A percentile compares a stretch with the other conserved stretches of the same genome.
These are phyloP conservation scores for Atherix ibis DNA, from an alignment of 2,888 invertebrate species.

Conservation along the genomic window DNA sequence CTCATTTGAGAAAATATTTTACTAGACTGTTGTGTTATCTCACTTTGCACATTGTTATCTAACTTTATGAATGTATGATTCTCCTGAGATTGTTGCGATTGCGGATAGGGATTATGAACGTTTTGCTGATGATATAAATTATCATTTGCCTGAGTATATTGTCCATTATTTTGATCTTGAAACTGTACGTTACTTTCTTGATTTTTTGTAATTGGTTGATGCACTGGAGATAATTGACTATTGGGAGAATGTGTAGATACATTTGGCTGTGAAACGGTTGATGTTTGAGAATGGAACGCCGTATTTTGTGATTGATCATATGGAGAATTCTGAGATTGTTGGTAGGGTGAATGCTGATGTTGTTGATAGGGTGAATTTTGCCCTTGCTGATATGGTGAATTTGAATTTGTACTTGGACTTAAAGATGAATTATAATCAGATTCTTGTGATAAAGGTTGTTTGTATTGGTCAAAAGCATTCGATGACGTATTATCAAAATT, in stretches of 20 bases:
- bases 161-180: slow-evolving; percentile 20
- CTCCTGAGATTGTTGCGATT: slow-evolving; percentile 22
- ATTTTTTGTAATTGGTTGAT: slow-evolving; percentile 17
- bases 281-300: slow-evolving; percentile 14
- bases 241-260: slow-evolving; percentile 15
- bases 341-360: slow-evolving; percentile 34
- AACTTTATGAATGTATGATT: too few species aligned
- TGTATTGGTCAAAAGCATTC: slow-evolving; percentile 41
- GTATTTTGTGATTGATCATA: slow-evolving; percentile 21
- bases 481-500: slow-evolving; percentile 13
- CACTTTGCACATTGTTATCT: too few species aligned
- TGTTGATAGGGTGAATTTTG: slow-evolving; percentile 33
- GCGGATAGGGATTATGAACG: slow-evolving; percentile 17
- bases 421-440: slow-evolving; percentile 39
- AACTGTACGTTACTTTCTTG: too few species aligned
- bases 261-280: not conserved
- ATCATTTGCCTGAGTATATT: not conserved
- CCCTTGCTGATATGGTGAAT: slow-evolving; percentile 37
- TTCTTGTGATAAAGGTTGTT: slow-evolving; percentile 37
- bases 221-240: slow-evolving; percentile 14
- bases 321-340: slow-evolving; percentile 22
- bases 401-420: slow-evolving; percentile 38
- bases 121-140: slow-evolving; percentile 15
- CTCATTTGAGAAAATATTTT: too few species aligned
- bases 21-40: too few species aligned